Evolutionary conservation across 2,888 invertebrate genomes (phyloP).

Genomic region (Malthinus seriepunctatus): DNA sequence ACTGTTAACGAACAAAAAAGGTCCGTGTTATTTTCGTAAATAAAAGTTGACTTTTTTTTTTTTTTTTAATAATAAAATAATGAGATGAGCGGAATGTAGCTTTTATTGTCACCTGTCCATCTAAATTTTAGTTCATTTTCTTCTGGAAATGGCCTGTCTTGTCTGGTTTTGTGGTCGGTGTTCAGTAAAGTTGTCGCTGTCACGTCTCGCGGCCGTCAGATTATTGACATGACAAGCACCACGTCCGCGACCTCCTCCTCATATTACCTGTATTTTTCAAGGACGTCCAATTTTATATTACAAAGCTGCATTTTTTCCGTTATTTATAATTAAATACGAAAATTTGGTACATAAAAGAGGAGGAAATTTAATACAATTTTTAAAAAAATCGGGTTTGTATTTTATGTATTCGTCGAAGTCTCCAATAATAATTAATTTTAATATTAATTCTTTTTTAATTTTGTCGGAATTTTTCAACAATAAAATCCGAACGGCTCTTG

Average conservation of each 20-base stretch:
- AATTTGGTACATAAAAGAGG: not conserved
- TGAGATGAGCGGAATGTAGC: not conserved
- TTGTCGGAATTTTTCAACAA: slow-evolving; percentile 1
- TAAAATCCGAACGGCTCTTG: not conserved
- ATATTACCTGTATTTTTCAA: slow-evolving; percentile 47
- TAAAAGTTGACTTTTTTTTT: too few species aligned
- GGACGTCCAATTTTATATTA: slow-evolving; percentile 32
- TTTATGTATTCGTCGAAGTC: not conserved
- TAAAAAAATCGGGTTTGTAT: not conserved
- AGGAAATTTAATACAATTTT: too few species aligned
- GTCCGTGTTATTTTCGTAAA: too few species aligned
- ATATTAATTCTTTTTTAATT: not conserved
- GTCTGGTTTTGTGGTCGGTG: slow-evolving; percentile 26
- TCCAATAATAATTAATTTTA: slow-evolving; percentile 4
- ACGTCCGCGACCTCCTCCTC: slow-evolving; percentile 48
- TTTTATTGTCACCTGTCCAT: slow-evolving; percentile 22
- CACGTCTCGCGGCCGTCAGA: slow-evolving; percentile 47
- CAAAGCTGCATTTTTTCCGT: not conserved
- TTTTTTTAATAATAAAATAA: too few species aligned
- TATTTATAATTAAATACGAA: not conserved
- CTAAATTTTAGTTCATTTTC: slow-evolving; percentile 25
- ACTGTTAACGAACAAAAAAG: too few species aligned
- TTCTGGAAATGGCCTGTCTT: slow-evolving; percentile 27
- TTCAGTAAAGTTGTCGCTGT: slow-evolving; percentile 39
- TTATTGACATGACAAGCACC: slow-evolving; percentile 47